Evolutionary conservation across 1,140 invertebrate genomes (phyloP), one percentile per base, ranked within the genome.

Genomic region (Lordiphosa stackelbergi): DNA sequence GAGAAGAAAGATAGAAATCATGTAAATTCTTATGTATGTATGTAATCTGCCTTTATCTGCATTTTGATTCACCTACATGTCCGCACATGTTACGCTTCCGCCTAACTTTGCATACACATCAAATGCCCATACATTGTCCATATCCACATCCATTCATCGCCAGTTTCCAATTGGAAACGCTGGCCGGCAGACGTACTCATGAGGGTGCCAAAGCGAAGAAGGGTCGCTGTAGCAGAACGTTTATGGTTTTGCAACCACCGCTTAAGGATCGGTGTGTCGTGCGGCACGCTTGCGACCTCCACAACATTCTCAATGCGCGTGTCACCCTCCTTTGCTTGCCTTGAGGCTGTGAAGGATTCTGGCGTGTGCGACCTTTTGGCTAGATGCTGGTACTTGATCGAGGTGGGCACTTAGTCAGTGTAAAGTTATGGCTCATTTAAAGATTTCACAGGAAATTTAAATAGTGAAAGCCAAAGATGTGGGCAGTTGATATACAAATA

Each of bases 331-430:
- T 22, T 53, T 53, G 11, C 38, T 52, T 24, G 60, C 37, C 57
- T 31, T 8, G 7, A 31, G 28, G 28, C 60, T 66, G 40, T 22
- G 16, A 37, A 61, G 49, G 56, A 53, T 55, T 53, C 36, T 54
- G 58, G 54, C 38, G 57, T 52, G 73, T 53, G 52, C 53, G 78
- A 84, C 78, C 78, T 84, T 84, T 84, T 84, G 78, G 78, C 60
- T 37, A 62, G 54, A 84, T 84, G 78, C 78, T 84, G 78, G 78
- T 84, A 78, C 69, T 59, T 12, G 53, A 53, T 52, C 51, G 24
- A 51, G 12, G 24, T 31, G 36, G 53, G 53, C 34, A 71, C 63
- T 71, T 53, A 54, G 52, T 59, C 36, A 36, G 41, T 24, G 11
- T 35, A 41, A 45, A 70, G 58, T 57, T 64, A 58, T 71, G 69